Conservation (phyloP, 92 coral and sea anemone species). For the Desmophyllum pertusum region DNA sequence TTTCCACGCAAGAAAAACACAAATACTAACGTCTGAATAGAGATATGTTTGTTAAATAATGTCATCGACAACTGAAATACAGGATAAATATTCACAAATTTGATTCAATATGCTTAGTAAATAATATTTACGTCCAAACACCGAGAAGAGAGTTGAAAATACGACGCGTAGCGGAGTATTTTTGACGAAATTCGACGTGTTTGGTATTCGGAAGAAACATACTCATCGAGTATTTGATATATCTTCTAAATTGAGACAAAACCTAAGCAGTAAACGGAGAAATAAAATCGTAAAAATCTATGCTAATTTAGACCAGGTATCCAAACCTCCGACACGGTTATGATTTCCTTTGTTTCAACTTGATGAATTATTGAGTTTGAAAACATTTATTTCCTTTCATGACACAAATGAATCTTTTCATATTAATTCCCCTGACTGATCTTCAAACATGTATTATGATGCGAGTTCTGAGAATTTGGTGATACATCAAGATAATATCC, state of each 20-base stretch:
- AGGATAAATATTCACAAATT: neutral
- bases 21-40: neutral
- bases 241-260: too few relatives aligned
- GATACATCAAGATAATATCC: neutral
- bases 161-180: too few relatives aligned
- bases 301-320: too few relatives aligned
- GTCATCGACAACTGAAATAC: neutral
- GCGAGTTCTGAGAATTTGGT: neutral
- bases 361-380: too few relatives aligned
- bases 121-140: neutral
- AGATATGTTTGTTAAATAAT: neutral
- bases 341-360: too few relatives aligned
- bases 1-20: neutral
- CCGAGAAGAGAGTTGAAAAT: neutral
- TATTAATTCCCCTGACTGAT: neutral
- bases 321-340: too few relatives aligned
- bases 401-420: neutral
- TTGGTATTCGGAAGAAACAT: too few relatives aligned
- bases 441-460: neutral
- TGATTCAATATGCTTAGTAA: neutral
- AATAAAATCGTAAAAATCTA: too few relatives aligned
- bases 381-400: too few relatives aligned
- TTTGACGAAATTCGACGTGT: too few relatives aligned
- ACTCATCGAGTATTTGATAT: too few relatives aligned
- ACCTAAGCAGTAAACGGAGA: too few relatives aligned